These are phyloP conservation scores for Nicator chloris DNA, from an alignment of 2,113 vertebrate species.

Conservation along the genomic window DNA sequence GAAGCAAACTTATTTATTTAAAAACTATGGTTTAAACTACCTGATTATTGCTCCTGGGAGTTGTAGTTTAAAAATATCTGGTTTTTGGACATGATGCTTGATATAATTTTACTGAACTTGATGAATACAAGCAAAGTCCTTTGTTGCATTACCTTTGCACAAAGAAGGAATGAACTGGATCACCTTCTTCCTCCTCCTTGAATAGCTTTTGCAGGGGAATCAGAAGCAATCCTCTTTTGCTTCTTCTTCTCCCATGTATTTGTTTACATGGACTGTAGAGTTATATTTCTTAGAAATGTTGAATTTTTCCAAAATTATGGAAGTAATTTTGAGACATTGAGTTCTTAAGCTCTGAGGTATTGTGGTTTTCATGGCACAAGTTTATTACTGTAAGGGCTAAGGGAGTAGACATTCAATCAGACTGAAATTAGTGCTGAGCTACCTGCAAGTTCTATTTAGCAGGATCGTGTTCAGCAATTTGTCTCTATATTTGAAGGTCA, in stretches of 20 bases:
- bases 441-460: neutral
- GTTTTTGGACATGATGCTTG: neutral
- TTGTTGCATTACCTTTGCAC: neutral
- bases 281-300: neutral
- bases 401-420: neutral
- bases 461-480: neutral
- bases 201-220: neutral
- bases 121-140: neutral
- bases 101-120: neutral
- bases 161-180: neutral
- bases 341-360: neutral
- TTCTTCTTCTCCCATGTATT: neutral
- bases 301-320: neutral
- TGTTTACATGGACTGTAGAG: neutral
- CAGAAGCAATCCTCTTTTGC: neutral
- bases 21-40: neutral
- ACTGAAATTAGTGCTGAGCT: neutral
- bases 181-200: neutral
- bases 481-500: neutral
- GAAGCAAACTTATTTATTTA: neutral
- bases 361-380: neutral
- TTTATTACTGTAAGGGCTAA: neutral
- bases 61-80: neutral
- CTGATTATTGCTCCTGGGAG: neutral
- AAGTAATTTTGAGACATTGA: neutral